Evolutionary conservation across 2,888 invertebrate genomes (phyloP), one percentile per base, ranked within the genome.

Genomic region (Drosophila nr. perissopoda): DNA sequence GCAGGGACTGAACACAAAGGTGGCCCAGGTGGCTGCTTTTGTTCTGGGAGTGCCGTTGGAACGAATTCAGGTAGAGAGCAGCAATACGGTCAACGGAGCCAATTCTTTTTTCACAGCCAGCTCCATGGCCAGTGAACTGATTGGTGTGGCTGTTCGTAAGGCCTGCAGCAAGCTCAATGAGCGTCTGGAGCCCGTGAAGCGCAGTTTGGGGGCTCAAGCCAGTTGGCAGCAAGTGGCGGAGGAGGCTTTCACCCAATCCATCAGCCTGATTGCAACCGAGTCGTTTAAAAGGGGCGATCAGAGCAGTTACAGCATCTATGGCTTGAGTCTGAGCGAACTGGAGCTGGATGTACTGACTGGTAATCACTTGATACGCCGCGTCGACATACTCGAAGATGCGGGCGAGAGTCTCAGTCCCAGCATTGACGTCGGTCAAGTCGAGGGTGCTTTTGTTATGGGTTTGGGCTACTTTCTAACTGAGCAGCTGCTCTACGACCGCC

Each of bases 331-430:
- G 2, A 92, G 95, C 5, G 97, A 97, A 92, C 94, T 96, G 0
- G 96, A 97, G 92, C 91, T 97, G 0, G 97, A 97, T 91, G 93
- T 97, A 13, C 92, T 97, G 48, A 97, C 97, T 0, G 97, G 97
- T 1, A 96, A 96, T 86, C 95, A 95, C 85, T 93, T 95, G 73
- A 92, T 96, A 11, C 92, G 90, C 11, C 94, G 96, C 76, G 96
- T 96, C 0, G 96, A 97, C 91, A 92, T 97, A 16, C 91, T 96
- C 5, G 96, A 96, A 91, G 97, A 97, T 89, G 94, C 95, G 8
- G 97, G 97, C 4, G 94, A 95, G 73, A 96, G 96, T 91, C 92
- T 97, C 60, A 96, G 94, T 92, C 96, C 96, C 7, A 93, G 94
- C 84, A 94, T 97, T 51, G 97, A 97, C 91, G 92, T 97, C 54